Conservation (phyloP, 1,140 invertebrate species). For the Holcopasites calliopsidis region DNA sequence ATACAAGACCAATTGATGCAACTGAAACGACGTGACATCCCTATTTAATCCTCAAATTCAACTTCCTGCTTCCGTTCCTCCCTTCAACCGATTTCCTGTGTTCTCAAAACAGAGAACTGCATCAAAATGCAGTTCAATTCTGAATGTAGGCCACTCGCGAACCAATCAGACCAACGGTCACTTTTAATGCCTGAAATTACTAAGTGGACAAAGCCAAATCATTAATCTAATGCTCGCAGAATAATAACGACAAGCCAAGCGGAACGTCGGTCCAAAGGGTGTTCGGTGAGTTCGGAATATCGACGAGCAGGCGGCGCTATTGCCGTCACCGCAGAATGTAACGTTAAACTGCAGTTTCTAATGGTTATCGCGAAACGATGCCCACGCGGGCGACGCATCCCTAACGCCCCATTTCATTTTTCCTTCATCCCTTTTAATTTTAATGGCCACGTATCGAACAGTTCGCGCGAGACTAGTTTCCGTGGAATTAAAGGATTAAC, state of each 20-base stretch:
- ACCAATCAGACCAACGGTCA: no score
- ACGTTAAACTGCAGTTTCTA: slow-evolving; percentile 48
- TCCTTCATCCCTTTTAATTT: slow-evolving; percentile 54
- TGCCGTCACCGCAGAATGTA: slow-evolving; percentile 24
- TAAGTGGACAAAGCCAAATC: not conserved
- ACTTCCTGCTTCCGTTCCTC: no score
- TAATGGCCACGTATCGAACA: slow-evolving; percentile 35
- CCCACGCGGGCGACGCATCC: not conserved
- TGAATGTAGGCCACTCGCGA: no score
- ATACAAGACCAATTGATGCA: no score
- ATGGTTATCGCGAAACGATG: slow-evolving; percentile 17
- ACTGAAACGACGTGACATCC: no score
- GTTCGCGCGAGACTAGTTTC: slow-evolving; percentile 12
- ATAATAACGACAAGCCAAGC: slow-evolving; percentile 33
- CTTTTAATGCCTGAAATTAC: slow-evolving; percentile 16
- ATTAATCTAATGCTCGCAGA: slow-evolving; percentile 35
- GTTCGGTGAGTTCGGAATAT: slow-evolving; percentile 39
- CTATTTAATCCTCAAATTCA: no score
- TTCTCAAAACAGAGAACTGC: not conserved
- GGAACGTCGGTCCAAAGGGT: slow-evolving; percentile 12
- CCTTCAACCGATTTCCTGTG: no score
- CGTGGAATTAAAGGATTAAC: slow-evolving; percentile 41
- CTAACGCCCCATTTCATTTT: slow-evolving; percentile 41
- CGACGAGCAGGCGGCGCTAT: slow-evolving; percentile 30
- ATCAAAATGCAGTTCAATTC: no score